Percentiles rank a stretch among this genome's conserved stretches.
These are phyloP conservation scores for Desmophyllum pertusum DNA, from an alignment of 92 coral and sea anemone species.

Conservation along the genomic window DNA sequence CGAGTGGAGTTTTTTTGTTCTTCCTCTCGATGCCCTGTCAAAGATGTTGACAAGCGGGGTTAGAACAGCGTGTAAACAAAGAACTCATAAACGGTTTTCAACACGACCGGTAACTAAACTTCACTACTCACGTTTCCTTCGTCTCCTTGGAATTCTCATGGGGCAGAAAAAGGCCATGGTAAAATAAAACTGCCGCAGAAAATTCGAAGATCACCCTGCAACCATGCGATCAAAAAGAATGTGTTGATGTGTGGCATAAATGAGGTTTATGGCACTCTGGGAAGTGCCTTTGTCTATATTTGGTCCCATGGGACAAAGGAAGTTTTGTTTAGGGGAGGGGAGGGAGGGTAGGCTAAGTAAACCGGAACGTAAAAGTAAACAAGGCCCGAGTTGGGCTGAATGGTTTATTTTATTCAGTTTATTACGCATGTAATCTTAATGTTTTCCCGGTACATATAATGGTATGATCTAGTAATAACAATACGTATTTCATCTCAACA, in stretches of 20 bases:
- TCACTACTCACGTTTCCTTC: constrained; percentile 79
- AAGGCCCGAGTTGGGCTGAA: too few relatives aligned
- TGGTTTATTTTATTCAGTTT: too few relatives aligned
- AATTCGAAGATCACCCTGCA: constrained; percentile 2
- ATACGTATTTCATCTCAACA: too few relatives aligned
- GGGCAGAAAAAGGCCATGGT: constrained; percentile 93
- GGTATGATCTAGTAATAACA: too few relatives aligned
- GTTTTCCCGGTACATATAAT: too few relatives aligned
- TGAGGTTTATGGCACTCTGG: constrained; percentile 1
- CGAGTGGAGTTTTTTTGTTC: constrained; percentile 56
- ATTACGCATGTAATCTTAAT: too few relatives aligned
- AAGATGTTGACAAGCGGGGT: constrained; percentile 28
- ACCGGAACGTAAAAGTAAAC: too few relatives aligned
- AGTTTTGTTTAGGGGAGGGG: constrained; percentile 30
- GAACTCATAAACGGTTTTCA: constrained; percentile 49
- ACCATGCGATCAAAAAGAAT: constrained; percentile 11
- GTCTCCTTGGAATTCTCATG: constrained; percentile 78
- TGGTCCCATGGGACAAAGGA: neutral
- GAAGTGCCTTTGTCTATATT: neutral
- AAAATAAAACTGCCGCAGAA: constrained; percentile 16
- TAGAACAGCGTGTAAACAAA: constrained; percentile 66
- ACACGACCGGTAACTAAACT: constrained; percentile 4
- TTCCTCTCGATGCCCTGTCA: constrained; percentile 75
- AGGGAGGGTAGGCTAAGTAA: constrained; percentile 6
- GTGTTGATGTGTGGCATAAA: neutral